A percentile compares a stretch with the other conserved stretches of the same genome.
phyloP scores from a whole-genome alignment of 2,113 vertebrate genomes.

The Aphelocoma coerulescens region DNA sequence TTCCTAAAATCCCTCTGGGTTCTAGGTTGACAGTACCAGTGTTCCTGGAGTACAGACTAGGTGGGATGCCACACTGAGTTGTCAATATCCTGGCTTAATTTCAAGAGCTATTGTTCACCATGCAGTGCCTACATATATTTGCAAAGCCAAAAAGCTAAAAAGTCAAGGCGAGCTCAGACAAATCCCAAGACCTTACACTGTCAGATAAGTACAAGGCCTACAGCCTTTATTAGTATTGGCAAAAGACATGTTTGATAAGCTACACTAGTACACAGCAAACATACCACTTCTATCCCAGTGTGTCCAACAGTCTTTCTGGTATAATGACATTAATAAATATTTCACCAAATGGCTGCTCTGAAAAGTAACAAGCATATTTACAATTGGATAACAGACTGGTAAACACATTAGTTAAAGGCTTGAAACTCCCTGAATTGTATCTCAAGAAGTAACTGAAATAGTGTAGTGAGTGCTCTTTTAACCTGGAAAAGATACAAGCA shows the following conservation, averaged over 20 bases:
- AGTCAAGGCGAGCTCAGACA: not conserved
- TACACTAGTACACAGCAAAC: not conserved
- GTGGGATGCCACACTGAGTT: not conserved
- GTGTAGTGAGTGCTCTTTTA: not conserved
- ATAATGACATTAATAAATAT: not conserved
- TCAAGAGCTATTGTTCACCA: not conserved
- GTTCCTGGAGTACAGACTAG: not conserved
- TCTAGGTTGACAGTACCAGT: not conserved
- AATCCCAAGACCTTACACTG: not conserved
- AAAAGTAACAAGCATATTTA: not conserved
- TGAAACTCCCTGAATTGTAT: not conserved
- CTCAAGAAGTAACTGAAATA: not conserved
- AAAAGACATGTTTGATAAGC: not conserved
- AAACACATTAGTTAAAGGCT: not conserved
- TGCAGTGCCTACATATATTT: not conserved
- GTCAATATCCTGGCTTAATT: not conserved
- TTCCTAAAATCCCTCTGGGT: not conserved
- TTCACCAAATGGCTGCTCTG: not conserved
- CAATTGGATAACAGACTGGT: not conserved
- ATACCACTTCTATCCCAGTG: not conserved
- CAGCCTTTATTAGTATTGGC: not conserved
- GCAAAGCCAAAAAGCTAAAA: not conserved
- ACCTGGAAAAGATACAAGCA: not conserved
- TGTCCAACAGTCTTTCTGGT: not conserved
- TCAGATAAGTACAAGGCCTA: not conserved